phyloP scores from a whole-genome alignment of 2,797 vertebrate genomes.

The Chiloscyllium punctatum region DNA sequence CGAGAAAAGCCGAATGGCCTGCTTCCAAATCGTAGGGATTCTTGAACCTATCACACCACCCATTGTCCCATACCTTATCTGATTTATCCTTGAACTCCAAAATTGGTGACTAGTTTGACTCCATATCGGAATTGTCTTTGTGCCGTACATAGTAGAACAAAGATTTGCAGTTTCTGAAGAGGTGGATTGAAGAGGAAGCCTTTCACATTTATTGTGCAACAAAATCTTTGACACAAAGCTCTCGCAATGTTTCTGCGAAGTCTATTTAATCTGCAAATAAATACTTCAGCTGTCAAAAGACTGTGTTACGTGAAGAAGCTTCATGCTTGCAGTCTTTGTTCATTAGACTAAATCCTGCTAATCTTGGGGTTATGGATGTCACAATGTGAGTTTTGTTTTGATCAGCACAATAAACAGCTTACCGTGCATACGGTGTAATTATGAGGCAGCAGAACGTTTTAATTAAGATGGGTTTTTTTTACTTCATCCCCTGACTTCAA shows the following conservation, averaged over 20 bases:
- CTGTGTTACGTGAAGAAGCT: slow-evolving; percentile 6
- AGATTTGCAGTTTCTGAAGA: slow-evolving; percentile 24
- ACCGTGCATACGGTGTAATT: not conserved
- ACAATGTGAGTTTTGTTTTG: slow-evolving; percentile 30
- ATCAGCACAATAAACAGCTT: slow-evolving; percentile 30
- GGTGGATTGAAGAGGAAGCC: not conserved
- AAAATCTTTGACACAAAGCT: slow-evolving; percentile 35
- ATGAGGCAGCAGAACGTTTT: not conserved
- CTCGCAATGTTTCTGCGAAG: slow-evolving; percentile 20
- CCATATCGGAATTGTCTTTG: not conserved
- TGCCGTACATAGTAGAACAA: slow-evolving; percentile 6
- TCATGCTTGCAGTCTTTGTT: slow-evolving; percentile 15
- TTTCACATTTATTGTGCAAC: slow-evolving; percentile 20
- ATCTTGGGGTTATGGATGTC: slow-evolving; percentile 37
- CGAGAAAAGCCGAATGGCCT: too few relatives aligned
- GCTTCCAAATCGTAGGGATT: too few relatives aligned
- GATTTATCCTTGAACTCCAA: slow-evolving; percentile 5
- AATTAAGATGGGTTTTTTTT: not conserved
- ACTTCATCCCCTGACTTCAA: not conserved
- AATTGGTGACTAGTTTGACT: not conserved
- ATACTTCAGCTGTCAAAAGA: slow-evolving; percentile 33
- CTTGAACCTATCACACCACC: not conserved
- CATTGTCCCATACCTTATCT: not conserved
- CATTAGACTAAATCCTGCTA: slow-evolving; percentile 33
- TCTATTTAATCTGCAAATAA: slow-evolving; percentile 36